Evolutionary conservation across 2,113 vertebrate species (phyloP).

Genomic region (Mastomys natalensis): DNA sequence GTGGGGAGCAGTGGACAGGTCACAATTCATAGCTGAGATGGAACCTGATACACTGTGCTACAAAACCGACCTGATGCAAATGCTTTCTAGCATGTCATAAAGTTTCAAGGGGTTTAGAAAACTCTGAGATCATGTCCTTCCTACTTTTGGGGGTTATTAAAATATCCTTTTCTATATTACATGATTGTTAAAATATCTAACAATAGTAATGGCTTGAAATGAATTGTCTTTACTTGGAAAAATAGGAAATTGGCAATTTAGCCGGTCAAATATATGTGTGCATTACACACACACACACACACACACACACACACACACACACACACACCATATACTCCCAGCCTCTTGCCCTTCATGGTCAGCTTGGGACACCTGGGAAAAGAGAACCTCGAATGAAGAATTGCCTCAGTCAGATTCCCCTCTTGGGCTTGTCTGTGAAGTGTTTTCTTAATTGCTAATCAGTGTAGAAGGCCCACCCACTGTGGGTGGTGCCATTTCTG

Average conservation of each 20-base stretch:
- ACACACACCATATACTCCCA: too few relatives aligned
- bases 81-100: background rate
- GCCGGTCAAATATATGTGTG: background rate
- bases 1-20: background rate
- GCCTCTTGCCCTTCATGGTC: background rate
- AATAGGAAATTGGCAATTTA: background rate
- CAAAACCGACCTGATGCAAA: background rate
- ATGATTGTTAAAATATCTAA: background rate
- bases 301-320: background rate
- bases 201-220: slow-evolving; percentile 7
- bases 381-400: background rate
- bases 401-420: background rate
- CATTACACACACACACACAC: background rate
- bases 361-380: background rate
- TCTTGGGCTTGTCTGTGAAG: background rate
- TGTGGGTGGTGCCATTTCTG: background rate
- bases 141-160: background rate
- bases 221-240: slow-evolving; percentile 27
- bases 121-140: slow-evolving; percentile 16
- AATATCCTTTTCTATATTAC: slow-evolving; percentile 3
- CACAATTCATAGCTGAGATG: slow-evolving; percentile 19
- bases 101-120: slow-evolving; percentile 10
- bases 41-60: background rate
- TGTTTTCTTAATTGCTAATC: background rate
- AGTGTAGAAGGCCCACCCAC: background rate